phyloP scores from a whole-genome alignment of 2,797 vertebrate genomes.

The Poeciliopsis paucimaculata region DNA sequence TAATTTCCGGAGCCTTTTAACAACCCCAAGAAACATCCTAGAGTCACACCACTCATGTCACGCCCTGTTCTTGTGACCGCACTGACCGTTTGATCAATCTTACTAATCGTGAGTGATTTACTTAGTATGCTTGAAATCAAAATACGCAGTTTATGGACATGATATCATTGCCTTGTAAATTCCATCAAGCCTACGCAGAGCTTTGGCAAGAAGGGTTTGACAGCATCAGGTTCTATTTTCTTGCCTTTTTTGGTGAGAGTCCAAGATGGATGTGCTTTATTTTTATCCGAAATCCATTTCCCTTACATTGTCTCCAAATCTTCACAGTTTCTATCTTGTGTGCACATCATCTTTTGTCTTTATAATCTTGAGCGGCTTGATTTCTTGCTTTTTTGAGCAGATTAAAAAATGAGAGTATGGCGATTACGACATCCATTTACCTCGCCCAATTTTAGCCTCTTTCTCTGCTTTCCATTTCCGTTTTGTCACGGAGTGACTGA shows the following conservation, averaged over 20 bases:
- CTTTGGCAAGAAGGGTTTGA: constrained; percentile 10
- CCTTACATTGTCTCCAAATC: not conserved
- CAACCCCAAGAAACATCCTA: not conserved
- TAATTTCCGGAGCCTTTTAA: not conserved
- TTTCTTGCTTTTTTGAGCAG: not conserved
- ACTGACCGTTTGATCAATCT: constrained; percentile 5
- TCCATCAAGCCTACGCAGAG: constrained; percentile 39
- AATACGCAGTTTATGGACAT: constrained; percentile 55
- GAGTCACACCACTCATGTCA: constrained; percentile 10
- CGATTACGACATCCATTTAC: constrained; percentile 41
- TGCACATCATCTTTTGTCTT: not conserved
- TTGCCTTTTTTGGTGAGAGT: constrained; percentile 8
- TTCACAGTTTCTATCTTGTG: constrained; percentile 3
- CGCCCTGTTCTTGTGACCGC: constrained; percentile 19
- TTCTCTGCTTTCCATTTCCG: constrained; percentile 50
- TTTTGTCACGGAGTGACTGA: constrained; percentile 60
- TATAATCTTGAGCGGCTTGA: too few species aligned
- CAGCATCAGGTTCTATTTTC: not conserved
- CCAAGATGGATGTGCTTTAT: constrained; percentile 13
- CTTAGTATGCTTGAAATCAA: constrained; percentile 36
- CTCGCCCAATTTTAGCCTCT: constrained; percentile 34
- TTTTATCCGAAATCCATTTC: constrained; percentile 13
- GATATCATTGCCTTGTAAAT: constrained; percentile 66
- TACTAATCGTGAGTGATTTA: constrained; percentile 41
- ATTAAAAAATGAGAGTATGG: not conserved